Evolutionary conservation across 1,140 invertebrate species (phyloP), one percentile per base, ranked within the genome.

Genomic region (Trypoxylus dichotomus): DNA sequence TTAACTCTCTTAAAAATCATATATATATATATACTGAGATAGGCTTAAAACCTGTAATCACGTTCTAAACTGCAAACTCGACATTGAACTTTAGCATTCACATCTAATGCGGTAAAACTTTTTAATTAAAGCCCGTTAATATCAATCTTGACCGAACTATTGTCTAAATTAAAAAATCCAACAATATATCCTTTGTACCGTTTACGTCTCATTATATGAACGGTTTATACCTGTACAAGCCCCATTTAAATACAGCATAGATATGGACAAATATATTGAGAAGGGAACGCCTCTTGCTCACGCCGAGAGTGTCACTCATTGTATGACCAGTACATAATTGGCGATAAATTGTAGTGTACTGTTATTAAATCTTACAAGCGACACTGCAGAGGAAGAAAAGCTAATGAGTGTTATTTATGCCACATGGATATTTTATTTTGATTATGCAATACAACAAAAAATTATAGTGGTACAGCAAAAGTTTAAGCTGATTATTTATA

Each of bases 401-500:
- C 24, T 68, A 68, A 68, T 68, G 60, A 68, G 60, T 27, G 21
- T 68, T 21, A 68, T 68, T 68, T 68, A 68, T 68, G 24, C 24
- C 24, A 68, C 60, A 68, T 29, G 27, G 7, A 68, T 21, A 68
- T 1, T 13, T 13, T 68, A 8, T 68, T 68, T 54, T 15, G 47
- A 13, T 68, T 25, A 11, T 68, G 13, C 21, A 68, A 8, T 68
- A 60, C 58, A 19, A 68, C 27, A 68, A 6, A 7, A 32, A 32
- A n/a, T n/a, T n/a, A n/a, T n/a, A n/a, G n/a, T n/a, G n/a, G n/a
- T n/a, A n/a, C n/a, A n/a, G n/a, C n/a, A n/a, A n/a, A n/a, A n/a
- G n/a, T n/a, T n/a, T n/a, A n/a, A n/a, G n/a, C n/a, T n/a, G n/a
- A n/a, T n/a, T n/a, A n/a, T n/a, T n/a, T n/a, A n/a, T n/a, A n/a